phyloP scores from a whole-genome alignment of 1,140 invertebrate species.

The Holotrichia oblita region DNA sequence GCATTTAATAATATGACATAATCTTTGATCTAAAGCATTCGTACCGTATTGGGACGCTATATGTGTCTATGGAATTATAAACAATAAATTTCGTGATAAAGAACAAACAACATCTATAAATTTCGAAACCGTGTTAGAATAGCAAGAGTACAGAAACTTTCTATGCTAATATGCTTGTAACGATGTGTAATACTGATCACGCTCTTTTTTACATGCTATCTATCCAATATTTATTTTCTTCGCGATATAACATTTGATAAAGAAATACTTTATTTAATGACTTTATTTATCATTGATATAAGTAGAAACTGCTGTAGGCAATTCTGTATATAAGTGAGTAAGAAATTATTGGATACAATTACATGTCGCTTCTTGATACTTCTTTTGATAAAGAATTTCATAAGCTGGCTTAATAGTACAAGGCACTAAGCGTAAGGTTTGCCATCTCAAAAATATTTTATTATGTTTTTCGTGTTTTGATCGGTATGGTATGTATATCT shows the following conservation, averaged over 20 bases:
- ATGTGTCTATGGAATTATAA: background rate
- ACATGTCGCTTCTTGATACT: too few species aligned
- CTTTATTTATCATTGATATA: constrained; percentile 4
- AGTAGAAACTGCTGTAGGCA: too few species aligned
- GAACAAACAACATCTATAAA: constrained; percentile 13
- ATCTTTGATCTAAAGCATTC: background rate
- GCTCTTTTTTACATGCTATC: constrained; percentile 1
- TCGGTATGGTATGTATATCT: too few species aligned
- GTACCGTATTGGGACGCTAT: background rate
- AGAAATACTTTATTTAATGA: background rate
- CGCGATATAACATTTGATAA: background rate
- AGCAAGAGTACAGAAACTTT: background rate
- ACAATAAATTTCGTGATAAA: constrained; percentile 12
- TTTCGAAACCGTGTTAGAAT: constrained; percentile 1
- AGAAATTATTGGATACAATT: too few species aligned
- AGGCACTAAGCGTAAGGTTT: too few species aligned
- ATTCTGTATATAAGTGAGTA: too few species aligned
- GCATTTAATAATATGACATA: constrained; percentile 7
- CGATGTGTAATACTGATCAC: background rate
- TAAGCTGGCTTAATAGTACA: too few species aligned
- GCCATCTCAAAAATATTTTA: too few species aligned
- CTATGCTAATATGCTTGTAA: constrained; percentile 16
- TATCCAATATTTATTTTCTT: background rate
- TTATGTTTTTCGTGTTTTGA: too few species aligned
- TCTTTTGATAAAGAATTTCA: too few species aligned